Evolutionary conservation across 92 coral and sea anemone species (phyloP).

Genomic region (Hydrozoanthus gracilis): DNA sequence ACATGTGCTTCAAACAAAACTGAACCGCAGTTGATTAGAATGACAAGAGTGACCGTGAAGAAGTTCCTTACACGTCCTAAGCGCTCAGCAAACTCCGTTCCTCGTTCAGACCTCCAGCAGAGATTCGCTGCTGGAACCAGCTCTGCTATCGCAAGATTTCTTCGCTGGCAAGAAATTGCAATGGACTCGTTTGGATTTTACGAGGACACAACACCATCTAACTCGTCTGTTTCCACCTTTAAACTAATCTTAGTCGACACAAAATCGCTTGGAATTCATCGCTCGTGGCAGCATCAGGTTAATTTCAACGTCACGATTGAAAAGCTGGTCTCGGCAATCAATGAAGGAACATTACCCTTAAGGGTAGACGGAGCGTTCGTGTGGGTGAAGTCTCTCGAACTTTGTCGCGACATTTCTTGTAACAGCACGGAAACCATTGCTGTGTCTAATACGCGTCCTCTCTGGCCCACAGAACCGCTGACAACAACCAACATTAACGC

Average conservation of each 20-base stretch:
- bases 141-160: constrained; percentile 44
- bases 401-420: constrained; percentile 63
- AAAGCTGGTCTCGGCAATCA: constrained; percentile 17
- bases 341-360: constrained; percentile 45
- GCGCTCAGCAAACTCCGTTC: constrained; percentile 58
- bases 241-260: constrained; percentile 61
- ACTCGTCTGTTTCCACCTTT: constrained; percentile 15
- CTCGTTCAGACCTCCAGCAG: constrained; percentile 52
- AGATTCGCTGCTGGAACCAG: constrained; percentile 63
- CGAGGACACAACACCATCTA: constrained; percentile 11
- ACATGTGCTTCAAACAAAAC: background rate
- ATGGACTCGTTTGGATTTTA: constrained; percentile 48
- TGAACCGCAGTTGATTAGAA: constrained; percentile 26
- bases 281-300: background rate
- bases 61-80: constrained; percentile 14
- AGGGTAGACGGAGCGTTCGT: constrained; percentile 50
- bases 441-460: constrained; percentile 49
- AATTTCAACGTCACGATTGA: constrained; percentile 44
- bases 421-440: constrained; percentile 50
- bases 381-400: constrained; percentile 59
- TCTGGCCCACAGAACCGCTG: constrained; percentile 6
- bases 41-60: constrained; percentile 42
- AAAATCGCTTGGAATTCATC: constrained; percentile 43
- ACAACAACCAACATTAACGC: background rate
- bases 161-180: constrained; percentile 44